A percentile compares a stretch with the other conserved stretches of the same genome.
Conservation (phyloP, 2,888 invertebrate genomes). For the Hybos culiciformis region DNA sequence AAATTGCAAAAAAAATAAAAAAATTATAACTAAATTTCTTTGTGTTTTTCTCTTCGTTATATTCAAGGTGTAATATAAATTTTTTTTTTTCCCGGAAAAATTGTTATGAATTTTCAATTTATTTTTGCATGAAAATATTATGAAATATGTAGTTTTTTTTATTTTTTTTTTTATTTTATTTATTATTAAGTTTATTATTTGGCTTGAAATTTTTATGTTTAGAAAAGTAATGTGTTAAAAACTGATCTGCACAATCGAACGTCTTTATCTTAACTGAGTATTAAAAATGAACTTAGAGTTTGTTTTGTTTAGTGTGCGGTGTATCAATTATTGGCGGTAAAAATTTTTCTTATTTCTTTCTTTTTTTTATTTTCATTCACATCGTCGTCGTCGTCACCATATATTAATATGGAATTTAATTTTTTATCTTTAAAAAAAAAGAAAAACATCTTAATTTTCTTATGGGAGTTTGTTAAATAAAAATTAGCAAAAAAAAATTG, state of each 20-base stretch:
- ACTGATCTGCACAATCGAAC: slow-evolving; percentile 24
- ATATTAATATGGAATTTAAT: too few species aligned
- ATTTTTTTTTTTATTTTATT: background rate
- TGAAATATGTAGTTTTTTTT: background rate
- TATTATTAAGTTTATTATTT: background rate
- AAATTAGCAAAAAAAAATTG: too few species aligned
- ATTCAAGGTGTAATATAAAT: background rate
- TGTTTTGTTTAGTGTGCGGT: slow-evolving; percentile 25
- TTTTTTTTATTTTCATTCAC: too few species aligned
- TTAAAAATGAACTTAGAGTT: slow-evolving; percentile 22
- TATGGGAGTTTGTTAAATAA: too few species aligned
- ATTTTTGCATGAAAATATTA: background rate
- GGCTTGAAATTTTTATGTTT: background rate
- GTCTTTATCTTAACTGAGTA: slow-evolving; percentile 25
- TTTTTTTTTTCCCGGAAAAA: background rate
- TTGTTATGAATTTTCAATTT: background rate
- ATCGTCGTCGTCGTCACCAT: too few species aligned
- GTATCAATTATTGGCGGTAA: too few species aligned
- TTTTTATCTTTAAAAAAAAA: too few species aligned
- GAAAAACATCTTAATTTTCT: too few species aligned
- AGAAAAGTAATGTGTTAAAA: background rate
- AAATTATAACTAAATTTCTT: too few species aligned
- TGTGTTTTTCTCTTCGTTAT: background rate
- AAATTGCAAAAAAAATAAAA: too few species aligned
- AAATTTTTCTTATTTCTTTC: too few species aligned